Evolutionary conservation across 2,888 invertebrate species (phyloP).

Genomic region (Nephrocerus scutellatus): DNA sequence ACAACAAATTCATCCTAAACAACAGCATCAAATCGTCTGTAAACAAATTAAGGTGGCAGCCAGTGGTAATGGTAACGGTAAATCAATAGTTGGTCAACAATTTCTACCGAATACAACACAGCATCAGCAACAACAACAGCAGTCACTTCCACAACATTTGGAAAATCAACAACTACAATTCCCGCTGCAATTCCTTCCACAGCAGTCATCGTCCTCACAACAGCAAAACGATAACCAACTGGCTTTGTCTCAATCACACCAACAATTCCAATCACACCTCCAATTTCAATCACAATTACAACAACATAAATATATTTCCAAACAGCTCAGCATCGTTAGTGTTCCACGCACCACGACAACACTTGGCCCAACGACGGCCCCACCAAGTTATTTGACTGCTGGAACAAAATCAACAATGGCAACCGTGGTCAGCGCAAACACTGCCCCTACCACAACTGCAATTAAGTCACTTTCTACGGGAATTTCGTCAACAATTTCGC

Average conservation of each 20-base stretch:
- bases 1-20: constrained; percentile 22
- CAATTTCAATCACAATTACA: no score
- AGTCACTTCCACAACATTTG: constrained; percentile 29
- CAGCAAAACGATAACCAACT: constrained; percentile 51
- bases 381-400: constrained; percentile 26
- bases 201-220: constrained; percentile 50
- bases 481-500: constrained; percentile 44
- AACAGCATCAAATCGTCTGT: constrained; percentile 10
- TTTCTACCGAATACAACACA: constrained; percentile 17
- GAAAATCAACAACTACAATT: constrained; percentile 27
- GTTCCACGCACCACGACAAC: no score
- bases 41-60: constrained; percentile 6
- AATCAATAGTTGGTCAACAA: constrained; percentile 20
- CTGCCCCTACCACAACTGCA: constrained; percentile 41
- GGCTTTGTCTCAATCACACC: constrained; percentile 40
- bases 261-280: no score
- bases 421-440: constrained; percentile 43
- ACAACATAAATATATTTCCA: no score
- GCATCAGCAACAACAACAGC: constrained; percentile 19
- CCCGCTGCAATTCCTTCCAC: constrained; percentile 46
- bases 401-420: constrained; percentile 31
- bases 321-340: no score
- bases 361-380: constrained; percentile 20
- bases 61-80: constrained; percentile 15
- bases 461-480: constrained; percentile 38